Base-by-base conservation (phyloP, 1,140 invertebrate species). In the Solenopsis fugax region DNA sequence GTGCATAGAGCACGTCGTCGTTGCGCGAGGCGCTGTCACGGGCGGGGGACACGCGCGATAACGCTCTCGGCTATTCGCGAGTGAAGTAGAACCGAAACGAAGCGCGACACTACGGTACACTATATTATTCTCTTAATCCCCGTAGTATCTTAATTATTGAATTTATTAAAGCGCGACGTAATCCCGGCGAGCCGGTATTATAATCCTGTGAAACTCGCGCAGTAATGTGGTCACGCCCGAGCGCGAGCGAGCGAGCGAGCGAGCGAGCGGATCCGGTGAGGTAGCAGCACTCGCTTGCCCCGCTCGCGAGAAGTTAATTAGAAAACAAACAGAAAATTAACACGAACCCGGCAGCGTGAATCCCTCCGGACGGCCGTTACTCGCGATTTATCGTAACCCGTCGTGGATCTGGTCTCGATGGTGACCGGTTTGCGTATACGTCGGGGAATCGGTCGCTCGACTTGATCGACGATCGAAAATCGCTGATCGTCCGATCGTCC, bases 311-410 rank as follows among this genome's bases (percentile, higher is more conserved):
- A 92, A 91, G 91, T 94, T 94, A 94, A 94, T 94, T 93, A 93
- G 91, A 94, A 93, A 94, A 94, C 93, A 94, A 94, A 94, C 91
- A 93, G 93, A 93, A 93, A 94, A 93, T 93, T 92, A 92, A 92
- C 89, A 81, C 87, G 91, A 93, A 93, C 91, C 91, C 92, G 93
- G 93, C 92, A 93, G 94, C 80, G 80, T 92, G 92, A 93, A 93
- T 93, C 93, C 90, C 91, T 88, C 85, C 89, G 84, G 90, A 86
- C 89, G 92, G 91, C 91, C 89, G 90, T 89, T 91, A 92, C 82
- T 89, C 89, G 88, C 91, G 94, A 95, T 95, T 95, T 94, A 95
- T 95, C 92, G 92, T 92, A 93, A 92, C 92, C 89, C 86, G 90
- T 91, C 87, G 92, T 87, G 80, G 87, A 91, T 87, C 85, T 90